phyloP scores from a whole-genome alignment of 2,113 vertebrate species.

The Melanostigma gelatinosum region DNA sequence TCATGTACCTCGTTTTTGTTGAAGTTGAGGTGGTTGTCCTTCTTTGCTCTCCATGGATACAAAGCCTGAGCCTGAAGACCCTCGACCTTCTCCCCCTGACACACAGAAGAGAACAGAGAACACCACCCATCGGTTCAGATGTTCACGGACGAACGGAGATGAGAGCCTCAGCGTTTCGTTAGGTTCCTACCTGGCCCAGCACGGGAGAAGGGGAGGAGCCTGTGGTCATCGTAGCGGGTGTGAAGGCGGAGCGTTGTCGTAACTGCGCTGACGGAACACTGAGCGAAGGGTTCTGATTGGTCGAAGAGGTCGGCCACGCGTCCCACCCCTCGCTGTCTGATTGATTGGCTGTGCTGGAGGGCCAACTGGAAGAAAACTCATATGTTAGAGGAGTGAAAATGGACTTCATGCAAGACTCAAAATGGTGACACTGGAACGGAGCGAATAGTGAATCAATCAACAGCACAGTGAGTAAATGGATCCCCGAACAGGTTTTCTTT shows the following conservation, averaged over 20 bases:
- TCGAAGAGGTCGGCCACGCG: constrained; percentile 89
- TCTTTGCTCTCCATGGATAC: constrained; percentile 98
- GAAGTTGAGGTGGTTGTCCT: constrained; percentile 99
- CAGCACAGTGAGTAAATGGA: too few relatives aligned
- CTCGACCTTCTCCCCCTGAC: constrained; percentile 96
- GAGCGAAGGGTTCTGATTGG: constrained; percentile 91
- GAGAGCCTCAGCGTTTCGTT: neutral
- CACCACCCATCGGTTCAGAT: neutral
- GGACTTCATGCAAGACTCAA: neutral
- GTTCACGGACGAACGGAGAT: neutral
- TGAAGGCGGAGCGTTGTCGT: constrained; percentile 95
- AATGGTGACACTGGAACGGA: too few relatives aligned
- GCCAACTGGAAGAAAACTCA: constrained; percentile 86
- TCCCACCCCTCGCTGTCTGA: constrained; percentile 94
- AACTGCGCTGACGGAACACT: constrained; percentile 91
- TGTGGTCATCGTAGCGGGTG: constrained; percentile 92
- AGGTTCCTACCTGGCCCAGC: constrained; percentile 87
- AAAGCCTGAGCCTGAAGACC: constrained; percentile 97
- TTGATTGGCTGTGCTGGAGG: constrained; percentile 86
- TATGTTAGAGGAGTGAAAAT: neutral
- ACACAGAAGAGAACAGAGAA: neutral
- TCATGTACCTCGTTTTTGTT: constrained; percentile 90
- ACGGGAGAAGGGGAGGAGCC: constrained; percentile 97
- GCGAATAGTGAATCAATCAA: too few relatives aligned
- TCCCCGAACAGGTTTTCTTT: too few relatives aligned